These are phyloP conservation scores for Perca schrenkii DNA, from an alignment of 2,113 vertebrate species.

Conservation along the genomic window DNA sequence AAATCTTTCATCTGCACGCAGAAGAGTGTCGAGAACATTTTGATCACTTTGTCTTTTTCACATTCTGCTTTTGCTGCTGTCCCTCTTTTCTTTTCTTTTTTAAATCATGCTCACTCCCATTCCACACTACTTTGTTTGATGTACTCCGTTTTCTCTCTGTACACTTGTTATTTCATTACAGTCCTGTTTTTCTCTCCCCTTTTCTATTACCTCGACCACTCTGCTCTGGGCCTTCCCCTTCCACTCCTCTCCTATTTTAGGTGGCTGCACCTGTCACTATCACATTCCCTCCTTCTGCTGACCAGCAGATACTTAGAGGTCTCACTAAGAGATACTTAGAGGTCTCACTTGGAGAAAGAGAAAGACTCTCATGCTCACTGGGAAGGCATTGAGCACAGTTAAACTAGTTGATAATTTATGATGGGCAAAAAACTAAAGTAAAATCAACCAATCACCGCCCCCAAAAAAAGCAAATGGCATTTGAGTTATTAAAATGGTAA, in stretches of 20 bases:
- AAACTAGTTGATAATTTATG: not conserved
- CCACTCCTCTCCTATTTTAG: slow-evolving; percentile 80
- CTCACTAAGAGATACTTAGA: slow-evolving; percentile 73
- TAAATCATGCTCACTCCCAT: not conserved
- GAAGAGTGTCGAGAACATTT: not conserved
- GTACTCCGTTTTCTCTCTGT: not conserved
- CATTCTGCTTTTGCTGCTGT: not conserved
- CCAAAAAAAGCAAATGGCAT: not conserved
- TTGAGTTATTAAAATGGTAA: not conserved
- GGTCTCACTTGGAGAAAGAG: slow-evolving; percentile 61
- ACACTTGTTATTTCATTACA: slow-evolving; percentile 12
- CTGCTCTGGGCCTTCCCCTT: slow-evolving; percentile 52
- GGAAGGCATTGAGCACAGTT: not conserved
- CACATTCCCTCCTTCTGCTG: slow-evolving; percentile 85
- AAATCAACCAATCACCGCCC: not conserved
- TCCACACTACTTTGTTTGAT: not conserved
- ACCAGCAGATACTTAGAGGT: slow-evolving; percentile 82
- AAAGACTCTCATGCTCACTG: slow-evolving; percentile 22
- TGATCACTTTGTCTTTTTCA: not conserved
- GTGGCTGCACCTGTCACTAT: slow-evolving; percentile 86
- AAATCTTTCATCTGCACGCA: slow-evolving; percentile 11
- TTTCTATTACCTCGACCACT: slow-evolving; percentile 29
- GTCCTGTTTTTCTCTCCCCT: slow-evolving; percentile 9
- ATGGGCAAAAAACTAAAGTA: not conserved
- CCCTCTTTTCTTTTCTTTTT: not conserved